Evolutionary conservation across 2,888 invertebrate species (phyloP).

Genomic region (Drosophila pseudotakahashii): DNA sequence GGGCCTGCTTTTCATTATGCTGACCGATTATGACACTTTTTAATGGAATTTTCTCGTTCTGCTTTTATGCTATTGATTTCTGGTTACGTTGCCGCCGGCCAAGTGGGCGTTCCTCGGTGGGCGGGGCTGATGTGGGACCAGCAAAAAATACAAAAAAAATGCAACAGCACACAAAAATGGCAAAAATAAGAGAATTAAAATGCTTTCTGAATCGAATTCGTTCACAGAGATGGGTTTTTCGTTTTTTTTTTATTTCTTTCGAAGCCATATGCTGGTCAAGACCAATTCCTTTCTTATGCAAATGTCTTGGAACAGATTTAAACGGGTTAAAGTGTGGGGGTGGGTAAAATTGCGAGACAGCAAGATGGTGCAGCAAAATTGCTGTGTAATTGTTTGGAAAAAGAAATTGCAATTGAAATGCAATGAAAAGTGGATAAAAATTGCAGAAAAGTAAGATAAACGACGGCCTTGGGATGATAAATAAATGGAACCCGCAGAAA

Average conservation of each 20-base stretch:
- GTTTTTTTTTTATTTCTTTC: conserved; percentile 32
- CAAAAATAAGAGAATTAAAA: conserved; percentile 34
- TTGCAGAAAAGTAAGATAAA: conserved; percentile 39
- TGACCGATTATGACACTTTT: conserved; percentile 79
- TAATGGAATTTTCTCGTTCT: conserved; percentile 75
- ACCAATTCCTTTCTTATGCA: conserved; percentile 49
- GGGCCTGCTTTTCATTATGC: conserved; percentile 60
- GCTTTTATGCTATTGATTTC: conserved; percentile 75
- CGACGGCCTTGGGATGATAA: conserved; percentile 21
- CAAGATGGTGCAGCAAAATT: conserved; percentile 25
- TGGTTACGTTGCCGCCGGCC: conserved; percentile 48
- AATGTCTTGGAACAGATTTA: conserved; percentile 27
- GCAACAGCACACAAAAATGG: conserved; percentile 16
- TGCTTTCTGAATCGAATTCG: conserved; percentile 39
- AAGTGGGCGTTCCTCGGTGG: conserved; percentile 6
- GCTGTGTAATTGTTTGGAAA: conserved; percentile 61
- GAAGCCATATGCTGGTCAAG: conserved; percentile 52
- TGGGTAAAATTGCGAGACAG: background rate
- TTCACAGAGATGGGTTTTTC: conserved; percentile 20
- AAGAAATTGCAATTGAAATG: conserved; percentile 41
- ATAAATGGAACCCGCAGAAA: conserved; percentile 7
- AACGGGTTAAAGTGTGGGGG: background rate
- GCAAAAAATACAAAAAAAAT: conserved; percentile 2
- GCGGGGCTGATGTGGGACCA: conserved; percentile 10
- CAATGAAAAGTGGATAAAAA: conserved; percentile 41